A percentile compares a stretch with the other conserved stretches of the same genome.
These are phyloP conservation scores for Luidia sarsii DNA, from an alignment of 53 echinoderm and acorn worm species.

Conservation along the genomic window DNA sequence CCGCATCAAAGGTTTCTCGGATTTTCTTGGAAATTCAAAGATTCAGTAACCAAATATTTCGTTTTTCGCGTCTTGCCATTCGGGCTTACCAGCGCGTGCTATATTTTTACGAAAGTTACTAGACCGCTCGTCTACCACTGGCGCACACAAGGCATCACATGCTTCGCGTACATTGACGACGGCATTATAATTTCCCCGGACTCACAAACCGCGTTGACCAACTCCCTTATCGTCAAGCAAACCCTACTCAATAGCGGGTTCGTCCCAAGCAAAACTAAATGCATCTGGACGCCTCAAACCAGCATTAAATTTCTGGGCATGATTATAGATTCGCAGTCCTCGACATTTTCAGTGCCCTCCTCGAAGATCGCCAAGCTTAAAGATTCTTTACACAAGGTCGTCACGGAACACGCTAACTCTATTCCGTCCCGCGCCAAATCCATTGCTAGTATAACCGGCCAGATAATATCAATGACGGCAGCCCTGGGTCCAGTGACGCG, in stretches of 20 bases:
- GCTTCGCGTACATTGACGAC: slow-evolving; percentile 43
- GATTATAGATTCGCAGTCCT: too few relatives aligned
- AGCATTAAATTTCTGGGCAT: too few relatives aligned
- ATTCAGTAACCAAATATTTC: background rate
- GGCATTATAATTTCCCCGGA: slow-evolving; percentile 17
- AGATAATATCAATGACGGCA: too few relatives aligned
- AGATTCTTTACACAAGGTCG: too few relatives aligned
- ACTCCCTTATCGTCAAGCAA: background rate
- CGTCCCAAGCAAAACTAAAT: slow-evolving; percentile 35
- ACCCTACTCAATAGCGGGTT: background rate
- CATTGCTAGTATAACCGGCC: slow-evolving; percentile 18
- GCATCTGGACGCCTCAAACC: too few relatives aligned
- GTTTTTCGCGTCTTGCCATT: slow-evolving; percentile 38
- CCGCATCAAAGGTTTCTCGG: slow-evolving; percentile 45
- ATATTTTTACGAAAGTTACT: slow-evolving; percentile 44
- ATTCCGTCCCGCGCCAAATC: background rate
- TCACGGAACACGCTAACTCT: background rate
- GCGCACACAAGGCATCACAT: slow-evolving; percentile 39
- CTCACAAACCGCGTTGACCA: background rate
- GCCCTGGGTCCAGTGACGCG: slow-evolving; percentile 38
- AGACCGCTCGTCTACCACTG: slow-evolving; percentile 41
- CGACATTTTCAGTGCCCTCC: slow-evolving; percentile 14
- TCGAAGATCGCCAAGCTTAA: slow-evolving; percentile 20
- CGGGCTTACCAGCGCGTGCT: slow-evolving; percentile 37
- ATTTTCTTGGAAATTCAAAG: slow-evolving; percentile 40